Percentiles rank a stretch among this genome's conserved stretches.
Conservation (phyloP, 2,113 vertebrate genomes). For the Rhabdornis inornatus region DNA sequence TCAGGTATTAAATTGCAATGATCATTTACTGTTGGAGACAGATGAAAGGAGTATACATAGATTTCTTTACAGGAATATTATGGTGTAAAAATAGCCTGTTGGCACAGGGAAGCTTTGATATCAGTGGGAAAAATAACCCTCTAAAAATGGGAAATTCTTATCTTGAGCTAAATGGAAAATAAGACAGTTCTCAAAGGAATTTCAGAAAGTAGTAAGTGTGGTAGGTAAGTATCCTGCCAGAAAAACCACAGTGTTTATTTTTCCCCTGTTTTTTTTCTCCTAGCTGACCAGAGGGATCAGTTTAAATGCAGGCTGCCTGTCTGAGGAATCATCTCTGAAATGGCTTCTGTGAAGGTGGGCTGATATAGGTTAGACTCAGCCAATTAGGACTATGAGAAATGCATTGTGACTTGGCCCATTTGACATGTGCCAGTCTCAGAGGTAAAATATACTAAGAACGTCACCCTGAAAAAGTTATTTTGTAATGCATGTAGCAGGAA, state of each 20-base stretch:
- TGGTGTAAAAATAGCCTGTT: background rate
- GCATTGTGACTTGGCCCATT: background rate
- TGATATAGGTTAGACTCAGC: background rate
- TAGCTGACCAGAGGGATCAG: background rate
- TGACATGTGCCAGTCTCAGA: background rate
- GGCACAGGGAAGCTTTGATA: background rate
- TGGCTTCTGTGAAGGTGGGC: background rate
- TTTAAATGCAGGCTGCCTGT: background rate
- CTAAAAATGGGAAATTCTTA: background rate
- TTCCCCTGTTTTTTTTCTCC: background rate
- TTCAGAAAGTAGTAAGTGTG: background rate
- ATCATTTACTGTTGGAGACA: background rate
- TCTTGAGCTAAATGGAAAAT: background rate
- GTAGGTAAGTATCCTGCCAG: background rate
- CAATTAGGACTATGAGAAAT: background rate
- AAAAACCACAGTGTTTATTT: background rate
- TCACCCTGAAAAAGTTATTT: background rate
- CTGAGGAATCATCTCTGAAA: background rate
- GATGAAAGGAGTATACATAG: background rate
- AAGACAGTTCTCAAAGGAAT: background rate
- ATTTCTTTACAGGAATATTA: background rate
- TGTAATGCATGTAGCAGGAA: fast-evolving
- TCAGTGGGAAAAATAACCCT: background rate
- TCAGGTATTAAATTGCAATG: background rate
- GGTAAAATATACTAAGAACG: background rate